Base-by-base conservation (phyloP, 2,113 vertebrate genomes). In the Brachyhypopomus occidentalis region DNA sequence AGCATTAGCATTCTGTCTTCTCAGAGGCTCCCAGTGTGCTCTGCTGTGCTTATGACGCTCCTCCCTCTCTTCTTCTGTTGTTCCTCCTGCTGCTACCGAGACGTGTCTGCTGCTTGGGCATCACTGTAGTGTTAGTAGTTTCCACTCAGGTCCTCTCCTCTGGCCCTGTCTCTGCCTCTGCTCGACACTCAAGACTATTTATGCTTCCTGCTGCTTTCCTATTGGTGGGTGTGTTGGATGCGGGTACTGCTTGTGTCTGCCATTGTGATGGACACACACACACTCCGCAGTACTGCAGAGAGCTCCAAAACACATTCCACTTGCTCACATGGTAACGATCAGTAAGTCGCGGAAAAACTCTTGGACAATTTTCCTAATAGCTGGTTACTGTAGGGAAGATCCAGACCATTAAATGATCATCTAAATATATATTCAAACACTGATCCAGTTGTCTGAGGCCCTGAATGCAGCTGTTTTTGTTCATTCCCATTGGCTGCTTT, bases 191-290 rank as follows among this genome's bases (percentile, higher is more conserved):
- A 85, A 87, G 84, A 80, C 76, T 30, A 45, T 86, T 38, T 85
- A 62, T 85, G 62, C 76, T 71, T 58, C 75, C 36, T 73, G 78
- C 48, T 81, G 83, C 62, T 71, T 79, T 72, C 52, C 69, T 75
- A 34, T 82, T 75, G 74, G 67, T 83, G n/a, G n/a, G n/a, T 72
- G 72, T 30, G 3, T 30, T 30, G 75, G 79, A 88, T 86, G 86
- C 87, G 83, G 87, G 84, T 86, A 85, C 73, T 64, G 67, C 72
- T 67, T 78, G 77, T 86, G 79, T 80, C 52, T 79, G 17, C 11
- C 34, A 17, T n/a, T 52, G 9, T 63, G 20, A 34, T 27, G 69
- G 14, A 23, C 36, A 27, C 5, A 5, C 1, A 11, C 12, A 1
- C 45, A 1, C 9, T 14, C 45, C 2, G 12, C 70, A 38, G 14